Base-by-base conservation (phyloP, 1,140 invertebrate species). In the Grapholita molesta region DNA sequence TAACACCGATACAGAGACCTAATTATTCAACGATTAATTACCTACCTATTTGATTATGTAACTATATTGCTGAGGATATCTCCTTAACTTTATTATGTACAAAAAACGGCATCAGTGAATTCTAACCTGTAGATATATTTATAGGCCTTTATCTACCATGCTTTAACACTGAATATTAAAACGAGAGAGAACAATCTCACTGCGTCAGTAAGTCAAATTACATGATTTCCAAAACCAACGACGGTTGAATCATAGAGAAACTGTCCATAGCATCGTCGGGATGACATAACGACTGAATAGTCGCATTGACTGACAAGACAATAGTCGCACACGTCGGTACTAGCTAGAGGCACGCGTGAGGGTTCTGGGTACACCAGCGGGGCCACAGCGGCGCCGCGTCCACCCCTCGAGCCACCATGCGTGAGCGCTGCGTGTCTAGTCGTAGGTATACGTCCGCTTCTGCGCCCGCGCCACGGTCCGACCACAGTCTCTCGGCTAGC, bases 281-380 rank as follows among this genome's bases (percentile, higher is more conserved):
- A n/a, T 5, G 35, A 48, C 21, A 48, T 48, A 48, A 48, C 15
- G 21, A 21, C 42, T 15, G 18, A 48, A 21, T 48, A 48, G 15
- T 48, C 42, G 42, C 42, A 48, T 48, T 48, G 15, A 21, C 42
- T 48, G 42, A 21, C n/a, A 48, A 21, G 15, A 18, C 2, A 48
- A 48, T 21, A 48, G 35, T 38, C 35, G 18, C 18, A 48, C 15
- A 48, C 15, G 42, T 53, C 57, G 11, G 55, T 23, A 23, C n/a
- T 21, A 48, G 71, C 79, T 90, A 91, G 86, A 95, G 94, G 86
- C 95, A 96, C 86, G 95, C 94, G 75, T 95, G 93, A 52, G 95
- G 94, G 85, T 96, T 96, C 74, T 96, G 94, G 15, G 93, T 92
- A 83, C 96, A 96, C 95, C 95, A 96, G 66, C 94, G 92, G 1